A percentile compares a stretch with the other conserved stretches of the same genome.
These are phyloP conservation scores for Nymphalis c-album DNA, from an alignment of 2,888 invertebrate genomes.

Conservation along the genomic window DNA sequence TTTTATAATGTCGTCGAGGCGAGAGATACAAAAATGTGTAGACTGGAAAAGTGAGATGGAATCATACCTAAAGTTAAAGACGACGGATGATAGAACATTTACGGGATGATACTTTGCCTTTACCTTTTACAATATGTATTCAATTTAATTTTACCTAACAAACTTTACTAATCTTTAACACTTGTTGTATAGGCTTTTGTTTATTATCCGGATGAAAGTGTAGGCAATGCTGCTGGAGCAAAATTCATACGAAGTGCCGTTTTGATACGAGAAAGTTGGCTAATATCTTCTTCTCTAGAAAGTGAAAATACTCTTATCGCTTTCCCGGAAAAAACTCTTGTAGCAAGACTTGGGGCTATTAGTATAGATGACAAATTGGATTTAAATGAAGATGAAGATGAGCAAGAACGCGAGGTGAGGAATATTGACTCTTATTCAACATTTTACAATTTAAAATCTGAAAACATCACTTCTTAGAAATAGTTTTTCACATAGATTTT, in stretches of 20 bases:
- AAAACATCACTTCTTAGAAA: neutral
- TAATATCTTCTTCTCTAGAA: slow-evolving; percentile 61
- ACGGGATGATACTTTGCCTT: too few species aligned
- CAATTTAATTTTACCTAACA: too few species aligned
- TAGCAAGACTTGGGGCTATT: slow-evolving; percentile 67
- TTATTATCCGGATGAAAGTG: slow-evolving; percentile 64
- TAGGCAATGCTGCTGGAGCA: slow-evolving; percentile 51
- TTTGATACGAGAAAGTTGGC: slow-evolving; percentile 61
- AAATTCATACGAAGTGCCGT: slow-evolving; percentile 62
- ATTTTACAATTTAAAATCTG: neutral
- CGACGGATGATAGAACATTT: too few species aligned
- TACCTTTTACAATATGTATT: too few species aligned
- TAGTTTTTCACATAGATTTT: neutral
- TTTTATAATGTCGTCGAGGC: too few species aligned
- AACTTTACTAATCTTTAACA: neutral
- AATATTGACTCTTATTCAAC: neutral
- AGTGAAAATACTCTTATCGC: slow-evolving; percentile 48
- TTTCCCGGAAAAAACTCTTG: slow-evolving; percentile 65
- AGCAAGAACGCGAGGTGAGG: slow-evolving; percentile 72
- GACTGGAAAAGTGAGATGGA: too few species aligned
- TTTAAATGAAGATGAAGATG: slow-evolving; percentile 70
- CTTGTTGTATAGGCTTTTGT: slow-evolving; percentile 59
- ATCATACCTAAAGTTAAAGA: too few species aligned
- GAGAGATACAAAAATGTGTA: too few species aligned
- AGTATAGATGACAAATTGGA: slow-evolving; percentile 60